phyloP scores from a whole-genome alignment of 2,797 vertebrate species.

The Spondyliosoma cantharus region DNA sequence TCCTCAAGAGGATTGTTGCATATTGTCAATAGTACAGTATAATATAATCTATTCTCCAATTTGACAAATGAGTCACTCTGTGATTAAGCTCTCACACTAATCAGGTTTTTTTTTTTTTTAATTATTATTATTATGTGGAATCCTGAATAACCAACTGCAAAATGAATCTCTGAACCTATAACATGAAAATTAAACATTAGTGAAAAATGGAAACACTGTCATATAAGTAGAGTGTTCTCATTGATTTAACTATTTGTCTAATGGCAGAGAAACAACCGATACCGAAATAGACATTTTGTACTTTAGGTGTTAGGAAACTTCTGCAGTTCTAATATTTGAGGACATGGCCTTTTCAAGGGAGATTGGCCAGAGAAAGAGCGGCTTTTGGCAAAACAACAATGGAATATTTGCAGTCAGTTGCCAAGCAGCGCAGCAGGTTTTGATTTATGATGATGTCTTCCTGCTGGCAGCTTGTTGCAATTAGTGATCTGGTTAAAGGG shows the following conservation, averaged over 20 bases:
- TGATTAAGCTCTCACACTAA: not conserved
- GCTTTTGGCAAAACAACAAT: slow-evolving; percentile 81
- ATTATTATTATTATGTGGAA: not conserved
- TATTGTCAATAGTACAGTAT: not conserved
- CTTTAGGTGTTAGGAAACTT: slow-evolving; percentile 32
- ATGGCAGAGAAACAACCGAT: not conserved
- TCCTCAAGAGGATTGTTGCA: not conserved
- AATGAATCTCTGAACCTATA: slow-evolving; percentile 7
- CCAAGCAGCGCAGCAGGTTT: slow-evolving; percentile 82
- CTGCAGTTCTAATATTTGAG: slow-evolving; percentile 47
- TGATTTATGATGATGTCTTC: slow-evolving; percentile 82
- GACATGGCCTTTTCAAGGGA: slow-evolving; percentile 56
- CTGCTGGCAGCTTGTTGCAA: slow-evolving; percentile 82
- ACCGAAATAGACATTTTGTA: slow-evolving; percentile 18
- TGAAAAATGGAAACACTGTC: not conserved
- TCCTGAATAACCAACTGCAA: not conserved
- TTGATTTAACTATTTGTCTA: not conserved
- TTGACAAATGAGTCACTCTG: not conserved
- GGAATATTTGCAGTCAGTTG: slow-evolving; percentile 82
- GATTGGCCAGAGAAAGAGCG: slow-evolving; percentile 59
- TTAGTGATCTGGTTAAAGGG: slow-evolving; percentile 75
- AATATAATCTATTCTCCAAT: not conserved
- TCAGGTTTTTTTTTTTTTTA: not conserved
- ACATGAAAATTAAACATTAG: not conserved
- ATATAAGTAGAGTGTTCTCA: not conserved